phyloP scores from a whole-genome alignment of 2,797 vertebrate species.

The Macrochelys suwanniensis region DNA sequence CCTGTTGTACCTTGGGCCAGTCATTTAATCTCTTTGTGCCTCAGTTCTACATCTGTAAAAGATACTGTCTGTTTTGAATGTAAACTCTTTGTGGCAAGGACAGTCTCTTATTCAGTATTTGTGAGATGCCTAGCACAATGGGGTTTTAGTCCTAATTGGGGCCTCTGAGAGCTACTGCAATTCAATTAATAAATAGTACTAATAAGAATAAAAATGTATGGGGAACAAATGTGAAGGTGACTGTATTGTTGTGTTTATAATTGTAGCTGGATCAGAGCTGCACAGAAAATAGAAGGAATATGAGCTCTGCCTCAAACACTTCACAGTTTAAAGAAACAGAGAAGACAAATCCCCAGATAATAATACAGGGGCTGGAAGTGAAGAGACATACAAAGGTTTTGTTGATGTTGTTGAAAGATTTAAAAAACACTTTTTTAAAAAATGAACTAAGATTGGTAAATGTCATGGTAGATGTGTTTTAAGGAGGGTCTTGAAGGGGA shows the following conservation, averaged over 20 bases:
- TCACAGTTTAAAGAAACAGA: background rate
- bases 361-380: background rate
- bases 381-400: background rate
- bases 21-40: background rate
- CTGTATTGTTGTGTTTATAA: background rate
- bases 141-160: background rate
- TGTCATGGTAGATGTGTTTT: background rate
- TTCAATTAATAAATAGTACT: background rate
- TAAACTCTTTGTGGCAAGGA: background rate
- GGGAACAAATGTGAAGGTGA: background rate
- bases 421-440: background rate
- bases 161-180: background rate
- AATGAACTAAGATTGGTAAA: background rate
- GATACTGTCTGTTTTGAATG: background rate
- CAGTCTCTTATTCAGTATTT: background rate
- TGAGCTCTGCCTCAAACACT: background rate
- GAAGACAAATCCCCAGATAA: background rate
- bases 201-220: background rate
- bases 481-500: background rate
- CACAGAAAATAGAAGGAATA: background rate
- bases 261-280: background rate
- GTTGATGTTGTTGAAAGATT: background rate
- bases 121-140: background rate
- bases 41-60: background rate
- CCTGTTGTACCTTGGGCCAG: background rate